Base-by-base conservation (phyloP, 2,113 vertebrate species). In the Mirounga angustirostris region DNA sequence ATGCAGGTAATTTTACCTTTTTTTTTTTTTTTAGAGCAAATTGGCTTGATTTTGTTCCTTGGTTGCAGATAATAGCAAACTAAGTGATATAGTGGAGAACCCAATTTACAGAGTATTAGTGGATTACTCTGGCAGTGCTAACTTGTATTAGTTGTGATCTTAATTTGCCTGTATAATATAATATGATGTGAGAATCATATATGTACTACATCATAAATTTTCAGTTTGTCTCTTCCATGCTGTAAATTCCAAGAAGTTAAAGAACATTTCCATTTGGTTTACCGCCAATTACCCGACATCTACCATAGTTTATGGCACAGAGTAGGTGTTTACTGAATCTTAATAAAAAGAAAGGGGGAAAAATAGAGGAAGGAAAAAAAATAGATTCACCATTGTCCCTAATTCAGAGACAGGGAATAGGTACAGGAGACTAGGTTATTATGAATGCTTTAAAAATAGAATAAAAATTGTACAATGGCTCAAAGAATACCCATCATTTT, bases 361-460 rank as follows among this genome's bases (percentile, higher is more conserved):
- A 69, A 12, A 85, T 7, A 36, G 24, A 43, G n/a, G 11, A 33
- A 67, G 13, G 5, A 88, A 92, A 84, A 40, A 43, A 43, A 43
- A 43, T 40, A 84, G 43, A 3, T n/a, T 19, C 15, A 52, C 7
- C 5, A 40, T 46, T 80, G 13, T 43, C 54, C 15, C 33, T 78
- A 69, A 73, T 65, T 92, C 59, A 65, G 43, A 91, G 19, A 73
- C 24, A 63, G 1, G 13, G 7, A 80, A 11, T 59, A 65, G 74
- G 12, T 69, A 78, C 7, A 78, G 58, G 15, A 71, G 56, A 81
- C 4, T 61, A 92, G 24, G 65, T 80, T 85, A n/a, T 19, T 36
- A 9, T 33, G 14, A 76, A 94, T n/a, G 73, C 9, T 85, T 91
- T 61, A 58, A 78, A 91, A 92, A 78, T 67, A 89, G n/a, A 89